These are phyloP conservation scores for Drosophila peninsularis DNA, from an alignment of 2,888 invertebrate genomes.

Conservation along the genomic window DNA sequence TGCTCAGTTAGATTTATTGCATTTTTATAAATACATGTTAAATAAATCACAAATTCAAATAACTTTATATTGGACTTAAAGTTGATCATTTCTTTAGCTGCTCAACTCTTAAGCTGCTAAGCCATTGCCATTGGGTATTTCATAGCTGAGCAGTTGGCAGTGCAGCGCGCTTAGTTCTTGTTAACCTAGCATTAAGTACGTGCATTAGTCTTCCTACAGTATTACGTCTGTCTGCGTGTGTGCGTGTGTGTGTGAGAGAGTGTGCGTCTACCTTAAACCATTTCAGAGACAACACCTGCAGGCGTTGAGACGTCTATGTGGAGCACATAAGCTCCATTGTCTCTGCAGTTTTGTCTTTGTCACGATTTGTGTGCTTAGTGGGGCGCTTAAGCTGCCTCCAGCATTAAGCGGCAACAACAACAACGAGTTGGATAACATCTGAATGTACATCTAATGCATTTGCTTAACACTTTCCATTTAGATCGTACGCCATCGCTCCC, in stretches of 20 bases:
- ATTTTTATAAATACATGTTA: no score
- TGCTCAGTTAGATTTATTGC: no score
- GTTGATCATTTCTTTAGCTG: neutral
- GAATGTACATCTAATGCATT: slow-evolving; percentile 13
- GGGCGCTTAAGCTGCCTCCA: slow-evolving; percentile 30
- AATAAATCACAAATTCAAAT: no score
- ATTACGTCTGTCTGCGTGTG: neutral
- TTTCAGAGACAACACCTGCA: slow-evolving; percentile 44
- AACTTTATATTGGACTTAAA: no score
- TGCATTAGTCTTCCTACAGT: neutral
- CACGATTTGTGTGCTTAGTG: slow-evolving; percentile 43
- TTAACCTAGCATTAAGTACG: slow-evolving; percentile 36
- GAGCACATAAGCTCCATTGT: slow-evolving; percentile 55
- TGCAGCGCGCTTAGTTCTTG: slow-evolving; percentile 2
- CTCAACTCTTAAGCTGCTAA: neutral
- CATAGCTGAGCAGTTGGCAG: neutral
- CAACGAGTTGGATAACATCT: neutral
- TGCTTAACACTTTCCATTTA: slow-evolving; percentile 29
- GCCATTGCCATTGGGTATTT: slow-evolving; percentile 4
- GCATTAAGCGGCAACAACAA: neutral
- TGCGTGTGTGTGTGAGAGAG: neutral
- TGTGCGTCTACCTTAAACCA: slow-evolving; percentile 2
- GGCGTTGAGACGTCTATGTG: slow-evolving; percentile 35
- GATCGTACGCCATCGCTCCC: slow-evolving; percentile 84
- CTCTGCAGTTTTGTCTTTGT: slow-evolving; percentile 49